Evolutionary conservation across 1,140 invertebrate genomes (phyloP).

Genomic region (Aradophagus sp.): DNA sequence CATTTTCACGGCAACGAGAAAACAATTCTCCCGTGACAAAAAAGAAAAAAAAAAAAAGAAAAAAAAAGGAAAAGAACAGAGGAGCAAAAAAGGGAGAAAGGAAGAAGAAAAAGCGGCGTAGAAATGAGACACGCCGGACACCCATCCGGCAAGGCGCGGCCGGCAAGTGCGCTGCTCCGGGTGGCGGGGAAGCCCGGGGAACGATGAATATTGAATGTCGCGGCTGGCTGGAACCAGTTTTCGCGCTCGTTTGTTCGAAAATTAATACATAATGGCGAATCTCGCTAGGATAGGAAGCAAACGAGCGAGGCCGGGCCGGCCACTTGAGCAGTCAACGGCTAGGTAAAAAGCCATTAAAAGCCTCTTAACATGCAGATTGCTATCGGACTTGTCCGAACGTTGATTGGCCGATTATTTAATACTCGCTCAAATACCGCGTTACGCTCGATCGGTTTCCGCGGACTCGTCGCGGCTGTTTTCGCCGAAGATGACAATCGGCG

Average conservation of each 20-base stretch:
- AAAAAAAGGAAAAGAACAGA: no score
- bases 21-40: constrained; percentile 65
- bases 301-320: constrained; percentile 36
- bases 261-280: constrained; percentile 39
- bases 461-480: constrained; percentile 29
- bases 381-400: constrained; percentile 68
- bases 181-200: constrained; percentile 34
- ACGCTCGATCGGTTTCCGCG: constrained; percentile 45
- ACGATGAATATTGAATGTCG: constrained; percentile 56
- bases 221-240: constrained; percentile 56
- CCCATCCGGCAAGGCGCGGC: no score
- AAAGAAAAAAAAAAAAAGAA: constrained; percentile 10
- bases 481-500: constrained; percentile 22
- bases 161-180: not conserved
- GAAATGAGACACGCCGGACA: constrained; percentile 7
- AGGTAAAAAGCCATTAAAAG: constrained; percentile 72
- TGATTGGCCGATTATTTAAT: constrained; percentile 74
- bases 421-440: constrained; percentile 59
- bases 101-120: no score
- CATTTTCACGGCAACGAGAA: constrained; percentile 71
- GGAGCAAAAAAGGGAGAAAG: constrained; percentile 17
- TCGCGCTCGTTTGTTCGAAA: constrained; percentile 33
- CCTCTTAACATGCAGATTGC: constrained; percentile 75
- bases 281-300: constrained; percentile 48
- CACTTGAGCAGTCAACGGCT: constrained; percentile 60